A percentile compares a stretch with the other conserved stretches of the same genome.
These are phyloP conservation scores for Squalus acanthias DNA, from an alignment of 2,797 vertebrate genomes.

Conservation along the genomic window DNA sequence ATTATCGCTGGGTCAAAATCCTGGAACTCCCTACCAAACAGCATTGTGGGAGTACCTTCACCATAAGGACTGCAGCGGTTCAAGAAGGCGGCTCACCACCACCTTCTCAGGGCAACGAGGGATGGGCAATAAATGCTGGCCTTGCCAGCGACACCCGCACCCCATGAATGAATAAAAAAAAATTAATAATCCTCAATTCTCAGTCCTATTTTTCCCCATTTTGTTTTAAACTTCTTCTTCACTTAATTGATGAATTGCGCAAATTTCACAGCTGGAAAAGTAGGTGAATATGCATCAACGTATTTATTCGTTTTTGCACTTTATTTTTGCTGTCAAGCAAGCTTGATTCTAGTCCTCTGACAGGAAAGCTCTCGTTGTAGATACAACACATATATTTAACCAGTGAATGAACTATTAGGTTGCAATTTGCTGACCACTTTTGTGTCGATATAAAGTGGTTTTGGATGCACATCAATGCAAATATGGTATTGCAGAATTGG, in stretches of 20 bases:
- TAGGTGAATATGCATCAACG: background rate
- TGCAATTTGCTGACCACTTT: background rate
- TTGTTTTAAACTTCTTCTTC: background rate
- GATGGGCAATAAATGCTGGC: too few relatives aligned
- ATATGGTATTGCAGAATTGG: background rate
- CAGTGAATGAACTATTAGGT: background rate
- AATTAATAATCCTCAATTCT: background rate
- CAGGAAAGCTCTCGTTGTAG: background rate
- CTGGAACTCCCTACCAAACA: too few relatives aligned
- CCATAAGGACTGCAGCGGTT: too few relatives aligned
- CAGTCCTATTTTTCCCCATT: background rate
- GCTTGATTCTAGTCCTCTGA: background rate
- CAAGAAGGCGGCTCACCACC: too few relatives aligned
- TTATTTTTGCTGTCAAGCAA: background rate
- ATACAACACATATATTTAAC: background rate
- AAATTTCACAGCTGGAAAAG: background rate
- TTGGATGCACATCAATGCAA: background rate
- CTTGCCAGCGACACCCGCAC: too few relatives aligned
- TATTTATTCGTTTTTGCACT: background rate
- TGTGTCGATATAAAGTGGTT: background rate
- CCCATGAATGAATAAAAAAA: too few relatives aligned
- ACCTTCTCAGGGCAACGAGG: too few relatives aligned
- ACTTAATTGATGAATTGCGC: background rate
- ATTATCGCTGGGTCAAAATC: too few relatives aligned
- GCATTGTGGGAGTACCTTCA: too few relatives aligned